Evolutionary conservation across 2,888 invertebrate species (phyloP).

Genomic region (Hydriomena furcata): DNA sequence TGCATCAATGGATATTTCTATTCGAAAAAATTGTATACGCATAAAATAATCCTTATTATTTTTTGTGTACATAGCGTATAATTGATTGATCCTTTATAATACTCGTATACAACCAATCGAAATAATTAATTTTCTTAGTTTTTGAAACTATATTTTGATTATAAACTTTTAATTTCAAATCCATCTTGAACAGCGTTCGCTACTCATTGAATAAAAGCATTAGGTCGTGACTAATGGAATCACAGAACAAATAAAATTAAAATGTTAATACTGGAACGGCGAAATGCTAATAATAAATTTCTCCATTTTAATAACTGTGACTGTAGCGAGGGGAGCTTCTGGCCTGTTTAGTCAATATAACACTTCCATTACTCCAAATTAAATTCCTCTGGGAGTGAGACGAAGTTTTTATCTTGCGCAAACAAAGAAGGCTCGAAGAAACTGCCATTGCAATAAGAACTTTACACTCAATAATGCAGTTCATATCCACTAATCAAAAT

Average conservation of each 20-base stretch:
- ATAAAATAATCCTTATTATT: too few species aligned
- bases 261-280: conserved; percentile 80
- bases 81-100: too few species aligned
- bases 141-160: conserved; percentile 44
- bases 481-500: conserved; percentile 32
- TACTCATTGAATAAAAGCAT: conserved; percentile 71
- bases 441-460: conserved; percentile 55
- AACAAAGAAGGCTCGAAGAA: conserved; percentile 65
- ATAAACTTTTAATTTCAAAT: conserved; percentile 47
- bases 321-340: conserved; percentile 76
- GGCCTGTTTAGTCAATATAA: conserved; percentile 84
- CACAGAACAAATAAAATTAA: conserved; percentile 83
- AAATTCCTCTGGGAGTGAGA: conserved; percentile 82
- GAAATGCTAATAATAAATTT: conserved; percentile 83
- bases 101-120: too few species aligned
- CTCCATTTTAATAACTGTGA: conserved; percentile 84
- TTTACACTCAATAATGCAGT: conserved; percentile 38
- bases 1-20: too few species aligned
- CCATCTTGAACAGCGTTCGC: conserved; percentile 39
- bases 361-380: conserved; percentile 84
- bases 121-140: too few species aligned
- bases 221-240: conserved; percentile 79
- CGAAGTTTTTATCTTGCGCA: conserved; percentile 79
- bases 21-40: too few species aligned
- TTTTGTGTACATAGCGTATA: too few species aligned